Base-by-base conservation (phyloP, 2,888 invertebrate genomes). In the Eupithecia exiguata region DNA sequence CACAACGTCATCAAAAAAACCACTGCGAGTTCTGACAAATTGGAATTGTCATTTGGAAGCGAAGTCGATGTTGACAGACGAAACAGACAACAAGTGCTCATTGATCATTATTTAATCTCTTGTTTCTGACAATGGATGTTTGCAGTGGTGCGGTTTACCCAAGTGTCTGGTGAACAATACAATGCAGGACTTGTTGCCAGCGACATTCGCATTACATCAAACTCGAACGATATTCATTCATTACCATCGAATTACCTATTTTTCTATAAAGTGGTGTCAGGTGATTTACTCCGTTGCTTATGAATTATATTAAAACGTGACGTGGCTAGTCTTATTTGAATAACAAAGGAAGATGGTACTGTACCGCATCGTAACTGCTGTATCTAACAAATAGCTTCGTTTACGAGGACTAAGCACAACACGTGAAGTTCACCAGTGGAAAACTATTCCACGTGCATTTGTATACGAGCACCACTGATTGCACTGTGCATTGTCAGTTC, bases 81-180 rank as follows among this genome's bases (percentile, higher is more conserved):
- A 53, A n/a, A 72, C 74, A 69, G 68, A 79, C 78, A 80, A 76
- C 84, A 80, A 77, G 71, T 80, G 76, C 63, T 72, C 82, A 79
- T 76, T 81, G 83, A 81, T 76, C 74, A 78, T 78, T 40, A 80
- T 81, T 79, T 77, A 80, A 81, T 79, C 76, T 80, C 80, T 82
- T 82, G 84, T 83, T 80, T 75, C 78, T 80, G 86, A 90, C 89
- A 91, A 90, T 89, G 84, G 84, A 76, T 87, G 87, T 88, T 89
- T 87, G 85, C 83, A 82, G 65, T n/a, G 25, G 5, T 38, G 38
- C 40, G 40, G 83, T 89, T 88, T 87, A 86, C 85, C 81, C 89
- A 89, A 90, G 89, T 89, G 89, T 85, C 84, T 79, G 80, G 81
- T 81, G 84, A 84, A 87, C 87, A 87, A 87, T 85, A 87, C 87